A percentile compares a stretch with the other conserved stretches of the same genome.
Evolutionary conservation across 2,113 vertebrate genomes (phyloP).

Genomic region (Platycercus adscitus): DNA sequence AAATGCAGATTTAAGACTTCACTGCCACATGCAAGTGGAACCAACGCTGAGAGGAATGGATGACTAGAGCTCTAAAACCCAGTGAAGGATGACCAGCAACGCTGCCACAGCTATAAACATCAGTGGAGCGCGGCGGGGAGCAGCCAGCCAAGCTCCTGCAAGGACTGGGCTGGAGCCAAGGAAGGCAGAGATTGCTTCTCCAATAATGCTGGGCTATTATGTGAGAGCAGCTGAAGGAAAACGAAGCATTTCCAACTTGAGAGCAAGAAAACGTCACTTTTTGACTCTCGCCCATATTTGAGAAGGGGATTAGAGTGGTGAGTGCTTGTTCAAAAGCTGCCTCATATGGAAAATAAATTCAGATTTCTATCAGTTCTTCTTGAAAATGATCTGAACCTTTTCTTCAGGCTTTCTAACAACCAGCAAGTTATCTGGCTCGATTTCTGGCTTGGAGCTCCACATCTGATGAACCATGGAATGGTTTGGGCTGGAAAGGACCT

Average conservation of each 20-base stretch:
- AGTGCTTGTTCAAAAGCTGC: neutral
- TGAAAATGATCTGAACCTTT: neutral
- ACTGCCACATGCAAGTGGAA: neutral
- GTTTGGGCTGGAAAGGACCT: neutral
- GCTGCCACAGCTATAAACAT: neutral
- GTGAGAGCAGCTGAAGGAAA: slow-evolving; percentile 16
- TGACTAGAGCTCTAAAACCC: neutral
- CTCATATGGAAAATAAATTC: neutral
- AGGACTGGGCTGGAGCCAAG: slow-evolving; percentile 33
- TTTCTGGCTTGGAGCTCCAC: fast-evolving
- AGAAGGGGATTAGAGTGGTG: neutral
- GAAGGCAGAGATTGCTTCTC: neutral
- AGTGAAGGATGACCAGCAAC: neutral
- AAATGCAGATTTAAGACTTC: neutral
- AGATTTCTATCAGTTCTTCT: neutral
- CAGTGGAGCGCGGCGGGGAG: fast-evolving
- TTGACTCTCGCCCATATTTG: neutral
- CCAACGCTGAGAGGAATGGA: neutral
- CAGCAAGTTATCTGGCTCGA: neutral
- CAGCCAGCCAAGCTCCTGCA: neutral
- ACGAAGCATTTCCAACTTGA: neutral
- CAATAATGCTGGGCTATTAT: neutral
- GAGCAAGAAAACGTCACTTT: neutral
- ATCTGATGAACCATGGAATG: neutral
- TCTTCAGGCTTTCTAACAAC: neutral